Evolutionary conservation across 2,797 vertebrate genomes (phyloP).

Genomic region (Rhabdomys pumilio): DNA sequence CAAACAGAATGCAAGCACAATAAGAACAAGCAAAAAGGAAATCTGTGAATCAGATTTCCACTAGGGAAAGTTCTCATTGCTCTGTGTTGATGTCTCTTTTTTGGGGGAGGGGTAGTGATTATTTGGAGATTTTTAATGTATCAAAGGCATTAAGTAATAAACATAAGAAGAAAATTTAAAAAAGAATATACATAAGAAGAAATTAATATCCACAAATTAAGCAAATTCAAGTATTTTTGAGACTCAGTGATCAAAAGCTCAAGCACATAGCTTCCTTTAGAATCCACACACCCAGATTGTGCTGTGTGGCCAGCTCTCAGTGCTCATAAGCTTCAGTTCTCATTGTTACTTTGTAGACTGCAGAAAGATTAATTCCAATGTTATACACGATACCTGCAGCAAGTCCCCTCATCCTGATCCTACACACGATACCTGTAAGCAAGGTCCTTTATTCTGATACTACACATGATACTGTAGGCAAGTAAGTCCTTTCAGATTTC

Average conservation of each 20-base stretch:
- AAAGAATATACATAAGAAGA: not conserved
- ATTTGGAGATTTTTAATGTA: constrained; percentile 17
- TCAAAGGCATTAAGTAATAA: constrained; percentile 32
- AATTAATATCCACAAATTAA: constrained; percentile 28
- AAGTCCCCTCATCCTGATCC: not conserved
- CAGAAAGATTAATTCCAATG: not conserved
- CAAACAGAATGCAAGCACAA: not conserved
- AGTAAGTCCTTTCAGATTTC: not conserved
- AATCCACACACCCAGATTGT: not conserved
- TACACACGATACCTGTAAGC: not conserved
- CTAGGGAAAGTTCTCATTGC: not conserved
- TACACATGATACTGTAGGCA: not conserved
- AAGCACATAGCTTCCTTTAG: constrained; percentile 51
- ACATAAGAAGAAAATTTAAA: not conserved
- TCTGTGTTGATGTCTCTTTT: not conserved
- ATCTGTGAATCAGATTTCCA: not conserved
- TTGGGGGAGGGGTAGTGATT: not conserved
- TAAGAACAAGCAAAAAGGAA: not conserved
- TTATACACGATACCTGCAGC: not conserved
- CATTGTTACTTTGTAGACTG: not conserved
- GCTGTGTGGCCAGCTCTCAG: too few species aligned
- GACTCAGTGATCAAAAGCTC: constrained; percentile 38
- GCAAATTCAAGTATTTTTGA: constrained; percentile 19
- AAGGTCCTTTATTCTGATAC: not conserved
- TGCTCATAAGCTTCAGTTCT: not conserved